These are phyloP conservation scores for Cheilosia variabilis DNA, from an alignment of 2,888 invertebrate species.

Conservation along the genomic window DNA sequence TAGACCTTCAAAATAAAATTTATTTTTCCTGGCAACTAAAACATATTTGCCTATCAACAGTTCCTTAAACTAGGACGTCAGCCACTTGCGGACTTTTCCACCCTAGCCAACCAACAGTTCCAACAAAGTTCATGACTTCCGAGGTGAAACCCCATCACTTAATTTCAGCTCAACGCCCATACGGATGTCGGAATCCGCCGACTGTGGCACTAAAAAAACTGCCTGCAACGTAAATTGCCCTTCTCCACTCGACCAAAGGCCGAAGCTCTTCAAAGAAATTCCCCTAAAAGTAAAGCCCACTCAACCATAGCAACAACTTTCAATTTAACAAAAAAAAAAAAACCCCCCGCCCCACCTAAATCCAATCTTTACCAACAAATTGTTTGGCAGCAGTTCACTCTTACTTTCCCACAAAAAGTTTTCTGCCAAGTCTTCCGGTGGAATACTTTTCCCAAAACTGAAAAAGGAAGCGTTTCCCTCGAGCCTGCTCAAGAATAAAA, in stretches of 20 bases:
- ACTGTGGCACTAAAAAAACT: not conserved
- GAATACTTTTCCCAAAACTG: slow-evolving; percentile 44
- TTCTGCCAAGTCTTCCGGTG: slow-evolving; percentile 32
- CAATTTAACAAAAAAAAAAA: slow-evolving; percentile 11
- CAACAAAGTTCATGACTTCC: too few relatives aligned
- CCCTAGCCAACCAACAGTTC: too few relatives aligned
- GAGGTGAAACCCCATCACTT: too few relatives aligned
- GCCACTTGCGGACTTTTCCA: too few relatives aligned
- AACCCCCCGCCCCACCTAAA: slow-evolving; percentile 1
- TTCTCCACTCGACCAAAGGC: not conserved
- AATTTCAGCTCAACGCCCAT: too few relatives aligned
- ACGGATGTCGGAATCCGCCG: too few relatives aligned
- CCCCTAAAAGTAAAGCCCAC: not conserved
- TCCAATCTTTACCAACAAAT: slow-evolving; percentile 67
- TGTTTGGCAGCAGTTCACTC: slow-evolving; percentile 56
- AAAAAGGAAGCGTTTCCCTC: not conserved
- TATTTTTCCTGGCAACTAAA: too few relatives aligned
- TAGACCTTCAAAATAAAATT: too few relatives aligned
- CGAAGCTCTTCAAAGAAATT: slow-evolving; percentile 18
- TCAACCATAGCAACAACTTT: slow-evolving; percentile 35
- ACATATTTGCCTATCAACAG: too few relatives aligned
- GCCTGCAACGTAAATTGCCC: not conserved
- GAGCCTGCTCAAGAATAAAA: not conserved
- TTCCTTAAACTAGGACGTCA: too few relatives aligned
- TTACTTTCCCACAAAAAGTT: slow-evolving; percentile 51